Base-by-base conservation (phyloP, 2,113 vertebrate genomes). In the Orycteropus afer region DNA sequence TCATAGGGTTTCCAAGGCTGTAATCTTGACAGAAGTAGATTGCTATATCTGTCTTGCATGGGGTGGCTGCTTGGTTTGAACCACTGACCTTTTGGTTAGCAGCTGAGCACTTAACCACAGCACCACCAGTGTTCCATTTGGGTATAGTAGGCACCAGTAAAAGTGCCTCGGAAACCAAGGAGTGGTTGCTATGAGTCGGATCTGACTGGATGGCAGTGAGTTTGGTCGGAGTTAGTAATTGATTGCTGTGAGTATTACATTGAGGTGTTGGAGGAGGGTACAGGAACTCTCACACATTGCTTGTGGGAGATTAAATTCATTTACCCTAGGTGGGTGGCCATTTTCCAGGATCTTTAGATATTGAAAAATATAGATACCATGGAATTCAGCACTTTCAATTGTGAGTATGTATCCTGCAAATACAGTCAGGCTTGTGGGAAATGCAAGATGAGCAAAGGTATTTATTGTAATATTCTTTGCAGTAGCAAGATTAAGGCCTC, bases 381-480 rank as follows among this genome's bases (percentile, higher is more conserved):
- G 17, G 37, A 47, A 55, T 14, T 13, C 13, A 59, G 65, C 18
- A n/a, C 34, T n/a, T 49, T 22, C 42, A 13, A 14, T 67, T 73
- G 4, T 67, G 32, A 57, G 22, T n/a, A 47, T 42, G 14, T 25
- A 15, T 37, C 20, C 27, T 27, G n/a, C n/a, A 47, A 22, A 63
- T 20, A 6, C 13, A 17, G 67, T 42, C 34, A 86, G 40, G 14
- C 37, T 20, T 12, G 22, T 5, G 37, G 42, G 20, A 93, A 49
- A 40, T 17, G 29, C 0, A 3, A 13, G 32, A 25, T 11, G 3
- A 1, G 11, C n/a, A n/a, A 45, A 73, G 40, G 25, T 77, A 3
- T 20, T 57, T 6, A 27, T 73, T 57, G 67, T n/a, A 83, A 53
- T 5, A 1, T 15, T 34, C 3, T 23, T 18, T 27, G 20, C 1